Evolutionary conservation across 1,140 invertebrate genomes (phyloP), one percentile per base, ranked within the genome.

Genomic region (Lutraria rhynchaena): DNA sequence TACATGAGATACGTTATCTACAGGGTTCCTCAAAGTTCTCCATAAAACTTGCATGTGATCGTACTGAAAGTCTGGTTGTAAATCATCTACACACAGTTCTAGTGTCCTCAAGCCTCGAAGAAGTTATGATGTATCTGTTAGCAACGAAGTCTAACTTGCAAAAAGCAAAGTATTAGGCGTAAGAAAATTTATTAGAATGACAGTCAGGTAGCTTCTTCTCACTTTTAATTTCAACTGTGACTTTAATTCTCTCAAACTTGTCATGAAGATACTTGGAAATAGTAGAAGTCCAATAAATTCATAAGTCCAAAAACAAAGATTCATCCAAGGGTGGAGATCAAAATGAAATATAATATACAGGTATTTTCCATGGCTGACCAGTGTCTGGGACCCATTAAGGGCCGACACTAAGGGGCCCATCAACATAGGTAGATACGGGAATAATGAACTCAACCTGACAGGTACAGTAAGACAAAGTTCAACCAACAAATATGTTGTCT

Each of bases 371-470:
- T 98, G 96, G 84, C 96, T 98, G 76, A 99, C 97, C 0, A 99
- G 93, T 0, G 97, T 98, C 74, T 98, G 97, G n/a, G 98, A 99
- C 0, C 98, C 98, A 92, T 99, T 99, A 1, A 99, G 93, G 0
- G 98, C 98, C 0, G 98, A 99, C 0, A 99, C 98, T 1, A 99
- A 92, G 0, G 98, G 98, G 93, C 99, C 98, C 98, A 99, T 99
- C 15, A 99, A 93, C 97, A 99, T 98, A 0, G 98, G 98, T 29
- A 99, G 93, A 93, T 99, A 99, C 2, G 99, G 98, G 22, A 99
- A 93, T n/a, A 99, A 93, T 37, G 98, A 99, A 88, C 97, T 99
- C 0, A 99, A 93, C 70, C 99, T 94, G 0, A 99, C 99, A 0
- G 99, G 99, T 1, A 99, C 98, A 1, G 98, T 99, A 3, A 99